Evolutionary conservation across 2,113 vertebrate genomes (phyloP).

Genomic region (Engraulis encrasicolus): DNA sequence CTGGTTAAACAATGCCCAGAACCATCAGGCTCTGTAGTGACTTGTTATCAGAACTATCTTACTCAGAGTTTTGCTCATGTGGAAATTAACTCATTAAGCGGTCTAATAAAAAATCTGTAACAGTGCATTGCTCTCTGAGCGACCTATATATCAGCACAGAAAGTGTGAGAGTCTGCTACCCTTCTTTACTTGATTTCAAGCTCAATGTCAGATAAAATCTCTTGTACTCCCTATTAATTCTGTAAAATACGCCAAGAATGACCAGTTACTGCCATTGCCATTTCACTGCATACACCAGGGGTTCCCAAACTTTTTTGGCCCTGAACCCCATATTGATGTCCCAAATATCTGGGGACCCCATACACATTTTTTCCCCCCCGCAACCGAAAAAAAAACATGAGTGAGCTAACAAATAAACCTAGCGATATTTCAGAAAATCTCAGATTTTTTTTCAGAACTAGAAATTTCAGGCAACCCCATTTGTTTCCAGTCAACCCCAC

Average conservation of each 20-base stretch:
- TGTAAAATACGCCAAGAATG: not conserved
- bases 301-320: too few relatives aligned
- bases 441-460: too few relatives aligned
- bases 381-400: too few relatives aligned
- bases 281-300: too few relatives aligned
- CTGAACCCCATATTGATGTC: too few relatives aligned
- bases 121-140: not conserved
- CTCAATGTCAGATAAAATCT: not conserved
- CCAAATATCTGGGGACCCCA: too few relatives aligned
- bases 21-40: not conserved
- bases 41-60: not conserved
- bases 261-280: too few relatives aligned
- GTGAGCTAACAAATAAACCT: too few relatives aligned
- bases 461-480: too few relatives aligned
- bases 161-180: not conserved
- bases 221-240: not conserved
- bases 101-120: not conserved
- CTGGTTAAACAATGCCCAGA: conserved; percentile 8
- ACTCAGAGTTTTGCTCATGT: not conserved
- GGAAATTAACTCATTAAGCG: not conserved
- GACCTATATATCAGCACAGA: not conserved
- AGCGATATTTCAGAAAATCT: too few relatives aligned
- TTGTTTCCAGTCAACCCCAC: too few relatives aligned
- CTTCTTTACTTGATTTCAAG: not conserved
- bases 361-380: too few relatives aligned